Evolutionary conservation across 2,888 invertebrate genomes (phyloP).

Genomic region (Lingula anatina): DNA sequence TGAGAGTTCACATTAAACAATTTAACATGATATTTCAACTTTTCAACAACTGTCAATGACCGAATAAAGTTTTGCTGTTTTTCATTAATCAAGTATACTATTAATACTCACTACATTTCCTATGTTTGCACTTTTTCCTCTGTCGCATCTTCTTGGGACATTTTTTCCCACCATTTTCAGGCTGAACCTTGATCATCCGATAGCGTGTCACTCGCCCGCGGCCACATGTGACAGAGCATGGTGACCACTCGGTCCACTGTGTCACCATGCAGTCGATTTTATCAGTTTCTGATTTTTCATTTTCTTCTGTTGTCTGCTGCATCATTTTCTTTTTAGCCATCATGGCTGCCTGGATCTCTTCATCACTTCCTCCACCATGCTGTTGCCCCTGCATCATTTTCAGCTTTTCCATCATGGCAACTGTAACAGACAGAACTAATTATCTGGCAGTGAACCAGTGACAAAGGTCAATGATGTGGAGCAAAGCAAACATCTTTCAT

Average conservation of each 20-base stretch:
- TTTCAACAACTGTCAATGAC: background rate
- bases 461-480: too few species aligned
- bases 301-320: background rate
- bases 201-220: slow-evolving; percentile 20
- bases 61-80: background rate
- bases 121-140: slow-evolving; percentile 28
- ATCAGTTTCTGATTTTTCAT: slow-evolving; percentile 1
- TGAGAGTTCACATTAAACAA: too few species aligned
- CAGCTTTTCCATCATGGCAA: slow-evolving; percentile 9
- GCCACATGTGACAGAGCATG: slow-evolving; percentile 44
- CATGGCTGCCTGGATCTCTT: slow-evolving; percentile 6
- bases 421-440: too few species aligned
- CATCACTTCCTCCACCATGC: background rate
- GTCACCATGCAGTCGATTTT: slow-evolving; percentile 39
- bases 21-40: too few species aligned
- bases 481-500: too few species aligned
- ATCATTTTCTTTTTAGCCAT: slow-evolving; percentile 13
- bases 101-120: slow-evolving; percentile 40
- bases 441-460: too few species aligned
- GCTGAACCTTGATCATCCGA: slow-evolving; percentile 34
- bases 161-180: slow-evolving; percentile 35
- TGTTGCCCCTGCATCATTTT: slow-evolving; percentile 11
- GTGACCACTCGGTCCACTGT: slow-evolving; percentile 39
- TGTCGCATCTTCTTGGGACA: slow-evolving; percentile 39
- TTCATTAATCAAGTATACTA: too few species aligned